Percentiles rank a stretch among this genome's conserved stretches.
Evolutionary conservation across 1,140 invertebrate genomes (phyloP).

Genomic region (Drosophila bocqueti): DNA sequence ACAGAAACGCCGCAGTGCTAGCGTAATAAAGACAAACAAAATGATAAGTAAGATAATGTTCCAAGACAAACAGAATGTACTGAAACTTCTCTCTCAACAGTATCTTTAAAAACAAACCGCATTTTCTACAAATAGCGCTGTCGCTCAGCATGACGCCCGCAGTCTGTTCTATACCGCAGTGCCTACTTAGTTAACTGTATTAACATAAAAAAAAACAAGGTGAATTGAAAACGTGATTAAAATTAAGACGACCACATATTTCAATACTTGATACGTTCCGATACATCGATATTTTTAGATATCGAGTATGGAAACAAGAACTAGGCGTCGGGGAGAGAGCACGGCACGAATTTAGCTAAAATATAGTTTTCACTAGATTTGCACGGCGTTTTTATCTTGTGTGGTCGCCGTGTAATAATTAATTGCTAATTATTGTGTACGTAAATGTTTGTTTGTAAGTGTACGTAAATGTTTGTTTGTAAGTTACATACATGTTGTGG

Average conservation of each 20-base stretch:
- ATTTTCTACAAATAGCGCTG: constrained; percentile 37
- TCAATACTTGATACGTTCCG: background rate
- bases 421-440: constrained; percentile 12
- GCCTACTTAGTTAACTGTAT: background rate
- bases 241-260: background rate
- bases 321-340: constrained; percentile 2
- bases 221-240: background rate
- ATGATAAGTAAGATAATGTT: constrained; percentile 51
- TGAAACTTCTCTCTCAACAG: constrained; percentile 9
- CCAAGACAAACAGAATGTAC: constrained; percentile 45
- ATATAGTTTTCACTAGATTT: constrained; percentile 2
- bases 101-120: constrained; percentile 15
- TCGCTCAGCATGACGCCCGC: background rate
- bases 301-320: constrained; percentile 5
- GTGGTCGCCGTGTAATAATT: constrained; percentile 7
- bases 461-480: constrained; percentile 7
- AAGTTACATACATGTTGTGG: background rate
- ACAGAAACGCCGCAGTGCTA: constrained; percentile 57
- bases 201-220: constrained; percentile 7
- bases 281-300: constrained; percentile 12
- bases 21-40: constrained; percentile 65
- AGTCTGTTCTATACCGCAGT: constrained; percentile 4
- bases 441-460: constrained; percentile 10
- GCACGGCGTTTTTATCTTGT: constrained; percentile 9
- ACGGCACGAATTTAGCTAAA: background rate